Evolutionary conservation across 2,113 vertebrate species (phyloP), one percentile per base, ranked within the genome.

Genomic region (Mesocricetus auratus): DNA sequence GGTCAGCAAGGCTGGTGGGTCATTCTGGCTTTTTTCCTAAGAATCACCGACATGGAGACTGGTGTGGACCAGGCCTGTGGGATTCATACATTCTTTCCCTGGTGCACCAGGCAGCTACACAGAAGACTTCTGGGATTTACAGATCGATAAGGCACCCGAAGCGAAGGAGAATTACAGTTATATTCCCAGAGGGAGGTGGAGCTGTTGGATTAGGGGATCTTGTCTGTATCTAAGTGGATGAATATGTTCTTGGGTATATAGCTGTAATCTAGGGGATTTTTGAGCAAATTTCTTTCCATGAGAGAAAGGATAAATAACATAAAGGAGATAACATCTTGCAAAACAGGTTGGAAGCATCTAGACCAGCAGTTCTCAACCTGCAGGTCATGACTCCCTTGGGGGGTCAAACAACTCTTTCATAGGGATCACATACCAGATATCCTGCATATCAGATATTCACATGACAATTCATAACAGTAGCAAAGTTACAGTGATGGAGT

Each of bases 201-300:
- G 87, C 53, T 62, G 53, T 82, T 83, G 79, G 79, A 85, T 58
- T 29, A 29, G 45, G n/a, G 79, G 29, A 33, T 45, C 56, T 62
- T 93, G 81, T 73, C 89, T 87, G 26, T 7, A 77, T 56, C 36
- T 39, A 62, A 73, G 21, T 26, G 47, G 86, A 95, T 90, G 71
- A 94, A 93, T 86, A 45, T 5, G n/a, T 74, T 85, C 73, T 86
- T 92, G 90, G 90, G 83, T 74, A 7, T 83, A 96, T 88, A 58
- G 29, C 82, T 96, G 47, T 50, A 92, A 71, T 90, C 96, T 85
- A 22, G 22, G 33, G 68, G 85, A 95, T 97, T 93, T 92, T 21
- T 78, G 92, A 96, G 74, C 93, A 97, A 93, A 92, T 93, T 88
- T 86, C 33, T 8, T 87, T 88, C 26, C 2, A 0, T 79, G 53